Percentiles rank a stretch among this genome's conserved stretches.
Evolutionary conservation across 23 tunicate genomes (phyloP).

Genomic region (Diplosoma virens): DNA sequence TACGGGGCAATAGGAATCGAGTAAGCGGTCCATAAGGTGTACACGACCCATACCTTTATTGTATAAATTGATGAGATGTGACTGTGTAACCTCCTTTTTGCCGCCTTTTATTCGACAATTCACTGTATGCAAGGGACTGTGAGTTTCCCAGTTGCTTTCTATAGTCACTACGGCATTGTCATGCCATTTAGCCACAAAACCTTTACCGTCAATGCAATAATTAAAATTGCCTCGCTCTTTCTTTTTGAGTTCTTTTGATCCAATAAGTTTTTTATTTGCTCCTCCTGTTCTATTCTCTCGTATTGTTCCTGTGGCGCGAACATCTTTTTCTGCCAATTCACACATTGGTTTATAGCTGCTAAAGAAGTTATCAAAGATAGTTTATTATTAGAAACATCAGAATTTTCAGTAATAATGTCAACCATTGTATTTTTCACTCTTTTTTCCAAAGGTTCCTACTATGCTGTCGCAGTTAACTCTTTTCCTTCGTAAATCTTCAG

Average conservation of each 20-base stretch:
- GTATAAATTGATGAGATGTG: neutral
- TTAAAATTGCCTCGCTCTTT: no score
- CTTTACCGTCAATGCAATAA: neutral
- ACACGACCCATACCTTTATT: neutral
- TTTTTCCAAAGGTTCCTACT: neutral
- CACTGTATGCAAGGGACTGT: neutral
- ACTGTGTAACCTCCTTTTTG: neutral
- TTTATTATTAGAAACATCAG: neutral
- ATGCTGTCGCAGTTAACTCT: neutral
- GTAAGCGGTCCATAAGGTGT: neutral
- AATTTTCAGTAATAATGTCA: neutral
- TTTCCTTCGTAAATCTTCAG: neutral
- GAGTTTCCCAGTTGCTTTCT: neutral
- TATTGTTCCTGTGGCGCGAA: neutral
- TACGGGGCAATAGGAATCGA: neutral
- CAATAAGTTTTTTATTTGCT: neutral
- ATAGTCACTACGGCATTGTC: neutral
- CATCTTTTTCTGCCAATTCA: neutral
- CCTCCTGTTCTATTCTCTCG: conserved; percentile 2
- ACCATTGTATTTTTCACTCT: neutral
- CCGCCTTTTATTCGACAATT: neutral
- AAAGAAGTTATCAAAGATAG: neutral
- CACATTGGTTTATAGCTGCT: neutral
- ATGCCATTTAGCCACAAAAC: conserved; percentile 2
- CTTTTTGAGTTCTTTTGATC: neutral